Evolutionary conservation across 1,140 invertebrate species (phyloP).

Genomic region (Zaprionus ornatus): DNA sequence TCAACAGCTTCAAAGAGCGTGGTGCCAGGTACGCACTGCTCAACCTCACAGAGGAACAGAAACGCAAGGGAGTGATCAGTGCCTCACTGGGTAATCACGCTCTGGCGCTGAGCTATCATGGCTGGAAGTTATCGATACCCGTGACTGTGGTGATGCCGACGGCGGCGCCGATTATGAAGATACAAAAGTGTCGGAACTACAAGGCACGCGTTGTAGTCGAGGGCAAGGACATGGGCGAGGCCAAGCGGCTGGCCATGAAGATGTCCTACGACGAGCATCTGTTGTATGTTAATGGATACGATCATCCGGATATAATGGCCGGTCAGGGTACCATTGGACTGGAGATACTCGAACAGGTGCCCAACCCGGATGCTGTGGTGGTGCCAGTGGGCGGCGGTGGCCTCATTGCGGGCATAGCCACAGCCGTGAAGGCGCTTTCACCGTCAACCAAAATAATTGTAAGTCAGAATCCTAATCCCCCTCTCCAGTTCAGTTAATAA

Average conservation of each 20-base stretch:
- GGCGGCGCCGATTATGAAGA: slow-evolving; percentile 96
- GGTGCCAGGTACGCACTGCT: slow-evolving; percentile 94
- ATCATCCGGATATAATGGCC: slow-evolving; percentile 96
- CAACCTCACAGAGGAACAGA: slow-evolving; percentile 89
- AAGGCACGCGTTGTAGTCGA: slow-evolving; percentile 93
- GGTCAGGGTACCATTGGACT: slow-evolving; percentile 96
- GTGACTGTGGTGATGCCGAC: slow-evolving; percentile 97
- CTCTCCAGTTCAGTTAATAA: background rate
- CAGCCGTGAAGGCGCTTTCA: slow-evolving; percentile 93
- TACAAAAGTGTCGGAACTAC: slow-evolving; percentile 92
- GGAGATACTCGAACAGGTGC: slow-evolving; percentile 94
- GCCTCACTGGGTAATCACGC: slow-evolving; percentile 97
- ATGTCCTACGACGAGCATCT: slow-evolving; percentile 89
- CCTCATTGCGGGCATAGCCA: slow-evolving; percentile 93
- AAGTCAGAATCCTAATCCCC: slow-evolving; percentile 52
- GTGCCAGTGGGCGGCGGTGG: slow-evolving; percentile 96
- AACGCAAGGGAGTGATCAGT: slow-evolving; percentile 92
- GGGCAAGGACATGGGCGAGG: slow-evolving; percentile 94
- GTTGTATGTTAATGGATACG: slow-evolving; percentile 92
- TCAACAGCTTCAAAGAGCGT: slow-evolving; percentile 94
- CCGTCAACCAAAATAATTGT: slow-evolving; percentile 91
- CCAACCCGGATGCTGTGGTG: slow-evolving; percentile 90
- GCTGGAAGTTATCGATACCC: slow-evolving; percentile 90
- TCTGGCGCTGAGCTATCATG: slow-evolving; percentile 94
- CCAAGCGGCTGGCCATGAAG: slow-evolving; percentile 90